Evolutionary conservation across 2,113 vertebrate species (phyloP).

Genomic region (Varanus salvator): DNA sequence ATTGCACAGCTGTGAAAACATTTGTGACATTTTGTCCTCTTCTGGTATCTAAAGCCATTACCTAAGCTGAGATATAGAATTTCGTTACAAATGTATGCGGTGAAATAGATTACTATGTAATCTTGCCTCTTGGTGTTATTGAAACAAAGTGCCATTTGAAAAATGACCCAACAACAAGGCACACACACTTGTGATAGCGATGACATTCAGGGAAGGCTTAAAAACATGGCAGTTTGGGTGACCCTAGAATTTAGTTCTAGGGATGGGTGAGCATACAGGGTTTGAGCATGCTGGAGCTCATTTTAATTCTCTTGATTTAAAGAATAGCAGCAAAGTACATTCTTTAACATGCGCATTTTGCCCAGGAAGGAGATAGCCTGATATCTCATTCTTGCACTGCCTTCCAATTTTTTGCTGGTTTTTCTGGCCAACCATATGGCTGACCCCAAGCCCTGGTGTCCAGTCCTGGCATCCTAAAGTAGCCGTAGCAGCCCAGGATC

Average conservation of each 20-base stretch:
- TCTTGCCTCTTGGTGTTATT: conserved; percentile 24
- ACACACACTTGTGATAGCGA: neutral
- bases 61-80: conserved; percentile 27
- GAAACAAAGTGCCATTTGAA: conserved; percentile 31
- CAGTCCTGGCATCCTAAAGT: neutral
- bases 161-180: neutral
- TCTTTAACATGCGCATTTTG: neutral
- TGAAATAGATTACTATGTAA: conserved; percentile 41
- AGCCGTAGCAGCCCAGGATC: neutral
- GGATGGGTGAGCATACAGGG: neutral
- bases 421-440: neutral
- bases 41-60: conserved; percentile 23
- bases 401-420: neutral
- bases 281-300: neutral
- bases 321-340: no score
- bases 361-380: neutral
- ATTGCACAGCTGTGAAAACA: conserved; percentile 20
- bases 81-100: conserved; percentile 23
- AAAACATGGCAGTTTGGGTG: neutral
- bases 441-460: no score
- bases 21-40: conserved; percentile 19
- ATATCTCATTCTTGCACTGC: neutral
- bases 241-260: neutral
- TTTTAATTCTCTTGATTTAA: no score
- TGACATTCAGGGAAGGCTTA: neutral